A percentile compares a stretch with the other conserved stretches of the same genome.
These are phyloP conservation scores for Entelurus aequoreus DNA, from an alignment of 2,113 vertebrate species.

Conservation along the genomic window DNA sequence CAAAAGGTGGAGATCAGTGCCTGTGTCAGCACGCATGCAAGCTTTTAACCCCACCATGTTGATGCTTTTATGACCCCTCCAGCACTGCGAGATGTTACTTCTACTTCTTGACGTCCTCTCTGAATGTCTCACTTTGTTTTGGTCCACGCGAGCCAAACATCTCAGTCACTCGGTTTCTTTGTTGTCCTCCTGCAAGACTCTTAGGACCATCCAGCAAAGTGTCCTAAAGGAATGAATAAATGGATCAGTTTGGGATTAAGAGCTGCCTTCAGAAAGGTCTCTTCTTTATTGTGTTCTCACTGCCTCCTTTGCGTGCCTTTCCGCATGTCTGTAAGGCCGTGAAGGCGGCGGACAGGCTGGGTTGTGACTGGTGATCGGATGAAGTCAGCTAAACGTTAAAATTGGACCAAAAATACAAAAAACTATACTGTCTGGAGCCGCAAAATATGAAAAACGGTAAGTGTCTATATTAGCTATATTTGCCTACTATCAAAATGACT, in stretches of 20 bases:
- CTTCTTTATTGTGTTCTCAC: slow-evolving; percentile 7
- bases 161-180: slow-evolving; percentile 50
- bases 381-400: too few relatives aligned
- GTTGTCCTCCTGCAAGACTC: slow-evolving; percentile 65
- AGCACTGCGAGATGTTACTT: slow-evolving; percentile 11
- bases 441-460: too few relatives aligned
- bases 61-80: slow-evolving; percentile 18
- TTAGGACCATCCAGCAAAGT: slow-evolving; percentile 53
- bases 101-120: slow-evolving; percentile 43
- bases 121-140: slow-evolving; percentile 68
- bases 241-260: slow-evolving; percentile 64
- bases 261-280: slow-evolving; percentile 41
- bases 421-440: too few relatives aligned
- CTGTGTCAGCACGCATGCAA: slow-evolving; percentile 70
- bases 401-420: too few relatives aligned
- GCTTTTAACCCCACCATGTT: slow-evolving; percentile 43
- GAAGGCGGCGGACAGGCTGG: too few relatives aligned
- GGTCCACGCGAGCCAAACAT: slow-evolving; percentile 46
- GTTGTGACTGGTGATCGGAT: too few relatives aligned
- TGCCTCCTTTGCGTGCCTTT: too few relatives aligned
- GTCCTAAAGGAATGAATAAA: slow-evolving; percentile 75
- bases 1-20: slow-evolving; percentile 65
- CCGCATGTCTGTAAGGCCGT: too few relatives aligned
- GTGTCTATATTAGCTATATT: too few relatives aligned
- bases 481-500: too few relatives aligned